Percentiles rank a stretch among this genome's conserved stretches.
phyloP scores from a whole-genome alignment of 2,888 invertebrate genomes.

The Drosophila demipolita region DNA sequence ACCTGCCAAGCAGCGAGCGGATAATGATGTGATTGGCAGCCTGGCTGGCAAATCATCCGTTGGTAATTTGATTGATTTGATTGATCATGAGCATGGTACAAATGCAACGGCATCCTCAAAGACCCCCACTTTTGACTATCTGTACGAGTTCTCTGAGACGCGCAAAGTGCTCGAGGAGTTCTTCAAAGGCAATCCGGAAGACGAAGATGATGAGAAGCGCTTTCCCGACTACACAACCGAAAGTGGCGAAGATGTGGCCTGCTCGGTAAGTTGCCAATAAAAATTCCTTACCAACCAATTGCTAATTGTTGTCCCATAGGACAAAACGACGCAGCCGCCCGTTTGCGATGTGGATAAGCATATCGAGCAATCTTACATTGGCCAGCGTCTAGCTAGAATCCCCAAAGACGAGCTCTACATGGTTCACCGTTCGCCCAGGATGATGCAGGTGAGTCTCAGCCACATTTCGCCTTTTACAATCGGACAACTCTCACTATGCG shows the following conservation, averaged over 20 bases:
- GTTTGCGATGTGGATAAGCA: conserved; percentile 76
- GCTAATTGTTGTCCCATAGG: conserved; percentile 49
- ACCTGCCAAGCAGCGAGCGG: conserved; percentile 51
- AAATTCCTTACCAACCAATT: background rate
- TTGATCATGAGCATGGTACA: conserved; percentile 48
- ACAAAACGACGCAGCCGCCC: conserved; percentile 61
- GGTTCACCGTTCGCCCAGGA: conserved; percentile 83
- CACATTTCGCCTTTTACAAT: background rate
- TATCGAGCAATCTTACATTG: conserved; percentile 84
- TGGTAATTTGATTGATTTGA: conserved; percentile 80
- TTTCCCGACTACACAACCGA: conserved; percentile 83
- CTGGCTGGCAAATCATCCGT: conserved; percentile 59
- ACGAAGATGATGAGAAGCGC: conserved; percentile 86
- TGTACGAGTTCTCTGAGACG: conserved; percentile 97
- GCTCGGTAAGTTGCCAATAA: conserved; percentile 72
- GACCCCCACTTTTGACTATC: conserved; percentile 92
- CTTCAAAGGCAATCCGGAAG: conserved; percentile 91
- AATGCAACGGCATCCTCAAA: conserved; percentile 54
- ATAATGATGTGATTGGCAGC: conserved; percentile 40
- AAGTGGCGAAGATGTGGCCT: conserved; percentile 83
- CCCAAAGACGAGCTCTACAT: conserved; percentile 84
- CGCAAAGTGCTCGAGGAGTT: conserved; percentile 96
- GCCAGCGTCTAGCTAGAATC: conserved; percentile 84
- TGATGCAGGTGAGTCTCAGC: conserved; percentile 74
- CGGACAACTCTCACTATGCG: background rate